Evolutionary conservation across 2,888 invertebrate genomes (phyloP).

Genomic region (Cryptocheilus praepositus): DNA sequence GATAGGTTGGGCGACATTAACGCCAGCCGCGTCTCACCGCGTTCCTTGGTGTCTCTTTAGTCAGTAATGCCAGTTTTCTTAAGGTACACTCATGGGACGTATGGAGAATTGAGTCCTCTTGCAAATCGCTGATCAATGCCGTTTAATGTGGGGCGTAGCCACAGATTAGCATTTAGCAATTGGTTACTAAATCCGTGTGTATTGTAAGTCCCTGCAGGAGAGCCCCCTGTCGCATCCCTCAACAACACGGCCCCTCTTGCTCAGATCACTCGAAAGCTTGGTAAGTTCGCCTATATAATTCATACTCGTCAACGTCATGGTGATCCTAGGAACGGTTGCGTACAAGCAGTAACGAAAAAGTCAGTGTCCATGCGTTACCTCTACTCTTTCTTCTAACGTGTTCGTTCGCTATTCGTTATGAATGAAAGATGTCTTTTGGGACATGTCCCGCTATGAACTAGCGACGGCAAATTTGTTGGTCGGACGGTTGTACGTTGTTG

Average conservation of each 20-base stretch:
- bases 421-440: conserved; percentile 47
- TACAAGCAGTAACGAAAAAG: conserved; percentile 37
- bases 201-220: conserved; percentile 74
- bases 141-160: conserved; percentile 57
- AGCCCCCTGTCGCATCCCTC: conserved; percentile 83
- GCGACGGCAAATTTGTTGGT: conserved; percentile 47
- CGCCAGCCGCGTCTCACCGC: too few species aligned
- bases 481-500: conserved; percentile 49
- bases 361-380: conserved; percentile 32
- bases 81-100: conserved; percentile 49
- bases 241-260: conserved; percentile 92
- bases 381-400: conserved; percentile 24
- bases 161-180: conserved; percentile 49
- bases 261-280: conserved; percentile 92
- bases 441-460: conserved; percentile 42
- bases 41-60: too few species aligned
- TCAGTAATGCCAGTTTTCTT: conserved; percentile 30
- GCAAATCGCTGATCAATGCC: conserved; percentile 47
- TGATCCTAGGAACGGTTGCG: conserved; percentile 56
- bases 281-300: conserved; percentile 81
- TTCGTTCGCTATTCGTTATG: conserved; percentile 41
- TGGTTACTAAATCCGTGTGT: conserved; percentile 69
- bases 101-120: conserved; percentile 40
- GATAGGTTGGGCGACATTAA: too few species aligned
- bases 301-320: conserved; percentile 56